Percentiles rank a stretch among this genome's conserved stretches.
These are phyloP conservation scores for Mystacornis crossleyi DNA, from an alignment of 2,113 vertebrate species.

Conservation along the genomic window DNA sequence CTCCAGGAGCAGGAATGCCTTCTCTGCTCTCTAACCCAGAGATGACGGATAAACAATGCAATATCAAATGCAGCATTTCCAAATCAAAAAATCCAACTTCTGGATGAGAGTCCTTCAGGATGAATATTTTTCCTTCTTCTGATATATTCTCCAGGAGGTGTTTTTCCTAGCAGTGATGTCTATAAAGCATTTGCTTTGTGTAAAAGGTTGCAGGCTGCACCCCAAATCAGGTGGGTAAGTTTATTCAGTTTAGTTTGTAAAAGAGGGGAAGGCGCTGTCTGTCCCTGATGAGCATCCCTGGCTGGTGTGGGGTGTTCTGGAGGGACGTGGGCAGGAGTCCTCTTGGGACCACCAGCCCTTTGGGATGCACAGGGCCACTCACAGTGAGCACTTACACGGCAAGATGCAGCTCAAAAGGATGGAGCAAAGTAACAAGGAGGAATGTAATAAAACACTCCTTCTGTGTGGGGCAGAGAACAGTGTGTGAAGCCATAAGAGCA, in stretches of 20 bases:
- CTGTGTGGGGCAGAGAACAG: neutral
- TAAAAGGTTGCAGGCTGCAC: neutral
- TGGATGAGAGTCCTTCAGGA: neutral
- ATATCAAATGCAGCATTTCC: neutral
- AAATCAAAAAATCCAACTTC: neutral
- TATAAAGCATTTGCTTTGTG: neutral
- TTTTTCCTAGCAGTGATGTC: neutral
- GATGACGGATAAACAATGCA: neutral
- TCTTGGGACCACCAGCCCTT: neutral
- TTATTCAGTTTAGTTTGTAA: neutral
- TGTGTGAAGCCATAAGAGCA: neutral
- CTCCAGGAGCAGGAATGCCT: neutral
- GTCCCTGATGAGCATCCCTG: neutral
- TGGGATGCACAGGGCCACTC: neutral
- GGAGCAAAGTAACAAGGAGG: neutral
- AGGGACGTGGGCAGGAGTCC: neutral
- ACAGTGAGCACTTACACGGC: neutral
- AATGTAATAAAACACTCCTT: neutral
- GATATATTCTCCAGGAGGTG: neutral
- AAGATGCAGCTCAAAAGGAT: neutral
- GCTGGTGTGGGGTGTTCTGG: accelerated
- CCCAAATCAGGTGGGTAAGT: neutral
- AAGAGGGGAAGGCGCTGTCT: neutral
- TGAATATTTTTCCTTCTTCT: neutral
- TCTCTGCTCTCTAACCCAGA: neutral